Percentiles rank a stretch among this genome's conserved stretches.
Evolutionary conservation across 1,140 invertebrate genomes (phyloP).

Genomic region (Daktulosphaira vitifoliae): DNA sequence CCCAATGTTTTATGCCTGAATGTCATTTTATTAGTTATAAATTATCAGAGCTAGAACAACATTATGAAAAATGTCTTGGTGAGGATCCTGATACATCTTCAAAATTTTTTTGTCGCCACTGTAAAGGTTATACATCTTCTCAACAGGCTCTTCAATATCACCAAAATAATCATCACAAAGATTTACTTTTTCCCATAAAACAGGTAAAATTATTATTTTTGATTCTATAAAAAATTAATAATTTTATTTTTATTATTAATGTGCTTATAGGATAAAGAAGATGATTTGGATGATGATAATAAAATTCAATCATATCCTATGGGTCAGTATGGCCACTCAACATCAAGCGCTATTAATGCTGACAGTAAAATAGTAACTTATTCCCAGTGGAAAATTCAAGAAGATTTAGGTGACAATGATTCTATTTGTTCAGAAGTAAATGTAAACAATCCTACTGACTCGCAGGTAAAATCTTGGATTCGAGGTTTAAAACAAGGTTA

Average conservation of each 20-base stretch:
- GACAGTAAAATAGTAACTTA: conserved; percentile 27
- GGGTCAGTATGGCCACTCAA: conserved; percentile 20
- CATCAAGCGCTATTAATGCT: conserved; percentile 17
- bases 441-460: conserved; percentile 18
- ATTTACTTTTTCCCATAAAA: conserved; percentile 27
- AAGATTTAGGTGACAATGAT: conserved; percentile 14
- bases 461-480: conserved; percentile 20
- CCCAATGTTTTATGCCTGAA: conserved; percentile 24
- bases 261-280: conserved; percentile 10
- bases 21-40: conserved; percentile 29
- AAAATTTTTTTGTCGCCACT: conserved; percentile 24
- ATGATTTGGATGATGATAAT: conserved; percentile 31
- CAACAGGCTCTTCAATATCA: conserved; percentile 24
- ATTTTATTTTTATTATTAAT: no score
- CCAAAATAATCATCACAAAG: conserved; percentile 26
- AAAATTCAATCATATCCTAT: conserved; percentile 30
- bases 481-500: conserved; percentile 36
- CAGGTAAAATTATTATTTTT: no score
- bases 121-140: conserved; percentile 22
- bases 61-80: conserved; percentile 20
- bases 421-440: conserved; percentile 27
- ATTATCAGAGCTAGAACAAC: conserved; percentile 5
- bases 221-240: no score
- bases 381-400: conserved; percentile 30
- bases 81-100: conserved; percentile 20